phyloP scores from a whole-genome alignment of 1,140 invertebrate species.

The Cyphomyrmex costatus region DNA sequence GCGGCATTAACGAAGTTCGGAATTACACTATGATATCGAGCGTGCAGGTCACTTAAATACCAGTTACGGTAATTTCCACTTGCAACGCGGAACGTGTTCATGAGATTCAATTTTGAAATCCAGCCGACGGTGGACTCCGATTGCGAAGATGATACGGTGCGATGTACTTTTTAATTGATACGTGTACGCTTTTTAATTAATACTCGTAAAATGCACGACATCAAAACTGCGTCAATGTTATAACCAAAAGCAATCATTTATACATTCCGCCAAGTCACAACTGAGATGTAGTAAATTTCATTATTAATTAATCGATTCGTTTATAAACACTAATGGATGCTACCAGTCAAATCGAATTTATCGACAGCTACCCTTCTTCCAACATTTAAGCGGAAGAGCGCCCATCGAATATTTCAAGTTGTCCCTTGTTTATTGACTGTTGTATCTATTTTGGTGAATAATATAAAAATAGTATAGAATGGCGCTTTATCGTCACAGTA shows the following conservation, averaged over 20 bases:
- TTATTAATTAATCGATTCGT: slow-evolving; percentile 60
- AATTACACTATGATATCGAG: slow-evolving; percentile 32
- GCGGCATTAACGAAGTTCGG: slow-evolving; percentile 45
- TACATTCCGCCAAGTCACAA: slow-evolving; percentile 24
- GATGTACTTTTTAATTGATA: slow-evolving; percentile 54
- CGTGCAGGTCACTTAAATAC: slow-evolving; percentile 42
- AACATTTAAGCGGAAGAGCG: slow-evolving; percentile 32
- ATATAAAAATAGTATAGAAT: slow-evolving; percentile 10
- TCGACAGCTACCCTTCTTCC: slow-evolving; percentile 6
- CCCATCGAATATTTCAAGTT: slow-evolving; percentile 30
- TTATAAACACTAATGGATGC: slow-evolving; percentile 47
- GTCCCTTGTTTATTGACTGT: slow-evolving; percentile 24
- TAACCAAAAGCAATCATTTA: slow-evolving; percentile 32
- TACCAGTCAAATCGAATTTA: slow-evolving; percentile 32
- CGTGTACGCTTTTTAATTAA: slow-evolving; percentile 53
- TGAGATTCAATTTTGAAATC: slow-evolving; percentile 35
- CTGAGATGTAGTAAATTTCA: slow-evolving; percentile 13
- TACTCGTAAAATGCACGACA: slow-evolving; percentile 18
- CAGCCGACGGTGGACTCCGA: no score
- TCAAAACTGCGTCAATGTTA: not conserved
- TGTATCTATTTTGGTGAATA: slow-evolving; percentile 15
- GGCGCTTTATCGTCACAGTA: not conserved
- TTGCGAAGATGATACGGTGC: slow-evolving; percentile 34
- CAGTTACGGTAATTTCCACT: slow-evolving; percentile 43
- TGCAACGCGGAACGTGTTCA: slow-evolving; percentile 13